Evolutionary conservation across 2,888 invertebrate genomes (phyloP), one percentile per base, ranked within the genome.

Genomic region (Cosmia pyralina): DNA sequence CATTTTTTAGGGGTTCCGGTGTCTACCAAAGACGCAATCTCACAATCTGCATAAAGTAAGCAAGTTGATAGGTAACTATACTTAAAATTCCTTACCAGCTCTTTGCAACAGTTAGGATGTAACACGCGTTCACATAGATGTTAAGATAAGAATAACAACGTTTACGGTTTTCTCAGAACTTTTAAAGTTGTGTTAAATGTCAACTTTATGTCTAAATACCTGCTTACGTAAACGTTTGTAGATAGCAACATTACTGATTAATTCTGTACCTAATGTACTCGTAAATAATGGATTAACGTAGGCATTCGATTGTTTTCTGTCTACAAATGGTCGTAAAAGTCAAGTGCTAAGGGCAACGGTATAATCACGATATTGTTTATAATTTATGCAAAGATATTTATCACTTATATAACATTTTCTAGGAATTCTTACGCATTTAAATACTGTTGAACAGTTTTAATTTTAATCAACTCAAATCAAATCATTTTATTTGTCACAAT

Each of bases 141-240:
- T 53, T 22, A 22, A 4, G 81, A 69, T 79, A 67, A 71, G 85
- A 82, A 85, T 87, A 69, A 34, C 69, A 85, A 84, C 65, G 82
- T 60, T 80, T 60, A 75, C 85, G 70, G 69, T 71, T 63, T 85
- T 85, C 85, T 78, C 15, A 82, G 85, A 87, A 87, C 67, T 73
- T 71, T 73, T 72, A 66, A 75, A 67, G 38, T 46, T 69, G 57
- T 38, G 50, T 72, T 84, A 82, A 78, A 82, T 78, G 71, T 70
- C 76, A 75, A 73, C 57, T 53, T 82, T 60, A 44, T 77, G 65
- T 65, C 44, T 64, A 68, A 74, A 81, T 66, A 58, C 63, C 34
- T 4, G 52, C 28, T 73, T 73, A 63, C 55, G 69, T 69, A 80
- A 83, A 67, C 34, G 13, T 53, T 46, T 67, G 78, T 64, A 53